A percentile compares a stretch with the other conserved stretches of the same genome.
phyloP scores from a whole-genome alignment of 53 echinoderm and acorn worm genomes.

The Mesocentrotus franciscanus region DNA sequence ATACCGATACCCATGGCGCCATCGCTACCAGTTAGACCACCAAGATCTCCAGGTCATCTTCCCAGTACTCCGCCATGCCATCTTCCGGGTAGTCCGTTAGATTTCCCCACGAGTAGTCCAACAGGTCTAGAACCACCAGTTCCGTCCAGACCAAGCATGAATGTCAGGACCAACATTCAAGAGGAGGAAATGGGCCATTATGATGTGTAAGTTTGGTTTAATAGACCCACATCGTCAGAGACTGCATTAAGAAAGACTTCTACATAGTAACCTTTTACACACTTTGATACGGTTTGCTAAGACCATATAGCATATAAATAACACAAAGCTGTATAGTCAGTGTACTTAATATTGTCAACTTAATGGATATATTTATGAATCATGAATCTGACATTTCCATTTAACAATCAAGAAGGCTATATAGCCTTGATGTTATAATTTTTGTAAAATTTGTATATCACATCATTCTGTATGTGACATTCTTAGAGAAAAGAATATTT shows the following conservation, averaged over 20 bases:
- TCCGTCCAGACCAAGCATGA: background rate
- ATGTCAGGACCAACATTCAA: background rate
- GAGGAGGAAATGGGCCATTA: background rate
- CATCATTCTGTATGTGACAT: background rate
- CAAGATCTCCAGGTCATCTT: background rate
- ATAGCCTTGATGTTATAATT: background rate
- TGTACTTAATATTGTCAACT: too few relatives aligned
- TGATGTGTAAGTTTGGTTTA: constrained; percentile 32
- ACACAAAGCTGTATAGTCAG: background rate
- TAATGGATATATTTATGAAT: too few relatives aligned
- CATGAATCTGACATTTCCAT: background rate
- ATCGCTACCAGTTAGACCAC: background rate
- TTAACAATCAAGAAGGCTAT: background rate
- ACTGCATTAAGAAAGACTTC: background rate
- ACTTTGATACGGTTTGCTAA: background rate
- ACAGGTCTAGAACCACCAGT: background rate
- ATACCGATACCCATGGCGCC: background rate
- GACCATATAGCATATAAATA: background rate
- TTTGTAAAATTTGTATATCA: background rate
- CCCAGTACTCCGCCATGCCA: background rate
- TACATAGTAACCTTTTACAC: background rate
- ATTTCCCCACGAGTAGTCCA: background rate
- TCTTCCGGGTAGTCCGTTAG: background rate
- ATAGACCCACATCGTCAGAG: background rate
- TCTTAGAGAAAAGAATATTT: too few relatives aligned